Evolutionary conservation across 1,140 invertebrate genomes (phyloP).

Genomic region (Lasaia peninsularis): DNA sequence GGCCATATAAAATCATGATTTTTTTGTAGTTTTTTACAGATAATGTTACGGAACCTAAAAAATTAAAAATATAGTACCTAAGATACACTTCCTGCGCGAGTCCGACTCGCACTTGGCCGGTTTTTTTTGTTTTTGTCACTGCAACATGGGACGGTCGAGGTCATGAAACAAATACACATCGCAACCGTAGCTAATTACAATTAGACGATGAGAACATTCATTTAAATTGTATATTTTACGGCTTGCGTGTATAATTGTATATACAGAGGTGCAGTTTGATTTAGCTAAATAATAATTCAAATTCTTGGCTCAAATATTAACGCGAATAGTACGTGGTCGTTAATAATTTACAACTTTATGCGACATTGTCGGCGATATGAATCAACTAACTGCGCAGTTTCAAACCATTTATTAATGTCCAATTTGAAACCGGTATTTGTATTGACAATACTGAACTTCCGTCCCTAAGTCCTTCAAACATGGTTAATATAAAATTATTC

Average conservation of each 20-base stretch:
- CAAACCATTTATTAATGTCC: neutral
- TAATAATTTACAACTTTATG: slow-evolving; percentile 23
- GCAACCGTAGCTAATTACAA: neutral
- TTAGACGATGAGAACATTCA: neutral
- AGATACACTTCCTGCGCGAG: too few relatives aligned
- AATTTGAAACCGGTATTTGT: neutral
- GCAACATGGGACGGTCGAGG: too few relatives aligned
- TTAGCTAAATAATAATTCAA: slow-evolving; percentile 20
- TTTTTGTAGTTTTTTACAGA: too few relatives aligned
- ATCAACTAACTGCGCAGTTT: slow-evolving; percentile 33
- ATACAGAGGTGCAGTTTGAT: neutral
- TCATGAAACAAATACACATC: too few relatives aligned
- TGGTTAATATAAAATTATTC: too few relatives aligned
- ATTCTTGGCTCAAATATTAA: slow-evolving; percentile 28
- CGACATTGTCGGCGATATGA: slow-evolving; percentile 27
- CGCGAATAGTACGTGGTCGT: slow-evolving; percentile 22
- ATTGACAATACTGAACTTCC: neutral
- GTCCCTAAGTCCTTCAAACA: too few relatives aligned
- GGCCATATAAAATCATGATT: too few relatives aligned
- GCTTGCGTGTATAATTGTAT: neutral
- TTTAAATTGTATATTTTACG: neutral
- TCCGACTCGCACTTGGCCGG: too few relatives aligned
- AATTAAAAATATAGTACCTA: too few relatives aligned
- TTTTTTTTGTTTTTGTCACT: too few relatives aligned
- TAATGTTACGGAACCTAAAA: too few relatives aligned